Base-by-base conservation (phyloP, 2,797 vertebrate species). In the Vipera latastei region DNA sequence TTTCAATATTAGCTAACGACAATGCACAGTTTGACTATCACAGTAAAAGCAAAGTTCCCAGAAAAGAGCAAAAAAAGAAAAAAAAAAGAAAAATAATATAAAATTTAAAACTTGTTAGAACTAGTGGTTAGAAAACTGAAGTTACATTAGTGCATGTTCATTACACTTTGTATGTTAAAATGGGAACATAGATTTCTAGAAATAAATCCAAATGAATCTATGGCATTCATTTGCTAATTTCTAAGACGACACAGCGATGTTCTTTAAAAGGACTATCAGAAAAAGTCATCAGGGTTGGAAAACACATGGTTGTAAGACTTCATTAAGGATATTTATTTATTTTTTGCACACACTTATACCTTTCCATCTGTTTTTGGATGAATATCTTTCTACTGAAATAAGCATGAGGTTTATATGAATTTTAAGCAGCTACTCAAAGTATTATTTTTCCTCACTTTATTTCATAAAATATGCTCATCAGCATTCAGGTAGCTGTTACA, bases 371-470 rank as follows among this genome's bases (percentile, higher is more conserved):
- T 93, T 57, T 88, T 93, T 91, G 94, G 91, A 92, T 89, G 91
- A 95, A 69, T 60, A 61, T 38, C 69, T 83, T 78, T 95, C 83
- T 93, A 93, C 3, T 89, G 56, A 91, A 91, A 28, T 95, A 93
- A 85, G 53, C 93, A 59, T 63, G 90, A 91, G 53, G 60, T 94
- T 91, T 92, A 90, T 6, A 0, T 87, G 90, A 60, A 7, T 92
- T 95, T 90, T 92, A 86, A 94, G 88, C 63, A 88, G 92, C 63
- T 90, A 38, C 44, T 28, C 61, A 91, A 48, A 95, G 26, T 89
- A 85, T 60, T 69, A 13, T 78, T 90, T 90, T 78, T 25, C 20
- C 12, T 73, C 57, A 57, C 91, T 86, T 92, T 94, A 92, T 51
- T 83, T 73, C 26, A 55, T 95, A 59, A 88, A 94, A 90, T 89